Conservation (phyloP, 2,888 invertebrate genomes). For the Tetranychus truncatus region DNA sequence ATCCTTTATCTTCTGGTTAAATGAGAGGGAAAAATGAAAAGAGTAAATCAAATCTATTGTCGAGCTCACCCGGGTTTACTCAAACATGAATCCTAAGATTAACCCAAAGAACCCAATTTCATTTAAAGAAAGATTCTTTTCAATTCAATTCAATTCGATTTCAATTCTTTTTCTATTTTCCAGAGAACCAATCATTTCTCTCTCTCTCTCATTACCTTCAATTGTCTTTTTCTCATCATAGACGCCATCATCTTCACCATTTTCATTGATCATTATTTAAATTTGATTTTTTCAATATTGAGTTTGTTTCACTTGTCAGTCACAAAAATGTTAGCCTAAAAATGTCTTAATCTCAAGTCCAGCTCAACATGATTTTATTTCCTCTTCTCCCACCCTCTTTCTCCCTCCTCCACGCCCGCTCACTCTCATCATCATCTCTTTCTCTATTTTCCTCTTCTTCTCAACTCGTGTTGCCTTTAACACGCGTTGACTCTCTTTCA, state of each 20-base stretch:
- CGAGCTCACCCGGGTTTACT: no score
- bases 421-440: not conserved
- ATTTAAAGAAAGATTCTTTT: not conserved
- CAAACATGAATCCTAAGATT: no score
- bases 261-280: no score
- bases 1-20: no score
- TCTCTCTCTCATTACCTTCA: not conserved
- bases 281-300: no score
- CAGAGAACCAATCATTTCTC: not conserved
- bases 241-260: not conserved
- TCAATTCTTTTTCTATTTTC: not conserved
- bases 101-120: not conserved
- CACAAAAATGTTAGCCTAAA: not conserved
- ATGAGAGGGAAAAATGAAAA: no score
- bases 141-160: no score
- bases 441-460: not conserved
- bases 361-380: not conserved
- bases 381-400: not conserved
- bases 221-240: not conserved
- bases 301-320: not conserved
- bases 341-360: not conserved
- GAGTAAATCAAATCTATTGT: no score
- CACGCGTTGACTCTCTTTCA: not conserved
- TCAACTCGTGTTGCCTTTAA: not conserved
- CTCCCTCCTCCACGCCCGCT: not conserved